phyloP scores from a whole-genome alignment of 2,113 vertebrate genomes.

The Choloepus hoffmanni region DNA sequence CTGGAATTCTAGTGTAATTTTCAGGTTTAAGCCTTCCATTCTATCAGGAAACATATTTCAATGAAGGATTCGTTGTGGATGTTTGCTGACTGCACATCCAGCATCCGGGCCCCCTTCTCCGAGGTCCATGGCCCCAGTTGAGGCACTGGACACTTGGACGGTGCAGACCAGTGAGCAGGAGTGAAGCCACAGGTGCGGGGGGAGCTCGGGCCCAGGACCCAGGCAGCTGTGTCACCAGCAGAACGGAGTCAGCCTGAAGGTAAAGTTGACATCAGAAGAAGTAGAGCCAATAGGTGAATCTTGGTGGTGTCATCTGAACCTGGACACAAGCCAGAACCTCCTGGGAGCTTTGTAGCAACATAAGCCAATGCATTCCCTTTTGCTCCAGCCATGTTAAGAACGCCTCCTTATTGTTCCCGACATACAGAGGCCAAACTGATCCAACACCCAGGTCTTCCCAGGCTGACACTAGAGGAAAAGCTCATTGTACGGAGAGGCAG shows the following conservation, averaged over 20 bases:
- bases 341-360: fast-evolving
- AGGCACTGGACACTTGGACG: too few species aligned
- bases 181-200: too few species aligned
- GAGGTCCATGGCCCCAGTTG: neutral
- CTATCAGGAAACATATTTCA: neutral
- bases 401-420: neutral
- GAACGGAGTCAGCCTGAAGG: too few species aligned
- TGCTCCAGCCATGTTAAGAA: neutral
- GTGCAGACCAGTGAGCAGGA: too few species aligned
- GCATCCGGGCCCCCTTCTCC: neutral
- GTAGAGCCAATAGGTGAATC: neutral
- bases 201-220: neutral
- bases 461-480: neutral
- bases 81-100: neutral
- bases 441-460: neutral
- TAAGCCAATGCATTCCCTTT: neutral
- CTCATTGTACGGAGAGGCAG: neutral
- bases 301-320: neutral
- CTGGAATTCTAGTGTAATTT: neutral
- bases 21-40: neutral
- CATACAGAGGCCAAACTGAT: neutral
- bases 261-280: neutral
- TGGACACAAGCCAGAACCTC: too few species aligned
- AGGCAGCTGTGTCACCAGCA: neutral
- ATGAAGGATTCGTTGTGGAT: neutral